A percentile compares a stretch with the other conserved stretches of the same genome.
Conservation (phyloP, 2,888 invertebrate species). For the Dicyrtoma fusca region DNA sequence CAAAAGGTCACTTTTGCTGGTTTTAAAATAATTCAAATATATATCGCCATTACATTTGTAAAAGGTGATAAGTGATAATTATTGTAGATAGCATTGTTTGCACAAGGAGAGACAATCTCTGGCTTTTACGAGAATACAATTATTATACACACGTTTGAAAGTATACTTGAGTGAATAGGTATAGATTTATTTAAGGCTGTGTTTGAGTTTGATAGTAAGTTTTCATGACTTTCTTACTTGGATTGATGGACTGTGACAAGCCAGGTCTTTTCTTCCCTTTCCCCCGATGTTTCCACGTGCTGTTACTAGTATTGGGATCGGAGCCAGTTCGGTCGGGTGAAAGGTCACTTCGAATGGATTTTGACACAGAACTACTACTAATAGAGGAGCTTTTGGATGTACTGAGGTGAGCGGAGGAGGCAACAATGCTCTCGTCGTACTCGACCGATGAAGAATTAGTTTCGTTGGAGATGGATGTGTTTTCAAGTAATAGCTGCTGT, state of each 20-base stretch:
- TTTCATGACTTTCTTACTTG: constrained; percentile 84
- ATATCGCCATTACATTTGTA: no score
- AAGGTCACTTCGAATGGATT: background rate
- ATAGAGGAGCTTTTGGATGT: background rate
- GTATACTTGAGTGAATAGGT: no score
- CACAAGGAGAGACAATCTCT: no score
- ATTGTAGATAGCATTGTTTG: no score
- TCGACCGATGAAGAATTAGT: constrained; percentile 39
- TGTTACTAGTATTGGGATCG: background rate
- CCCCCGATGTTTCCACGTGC: constrained; percentile 59
- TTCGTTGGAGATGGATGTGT: no score
- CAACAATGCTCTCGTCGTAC: constrained; percentile 57
- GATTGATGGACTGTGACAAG: constrained; percentile 73
- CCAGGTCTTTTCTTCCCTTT: constrained; percentile 75
- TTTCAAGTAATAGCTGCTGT: no score
- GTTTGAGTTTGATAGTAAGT: constrained; percentile 68
- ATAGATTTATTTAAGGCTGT: no score
- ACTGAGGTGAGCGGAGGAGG: constrained; percentile 8
- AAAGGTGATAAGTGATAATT: no score
- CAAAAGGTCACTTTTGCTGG: no score
- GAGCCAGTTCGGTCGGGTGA: constrained; percentile 11
- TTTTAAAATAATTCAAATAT: no score
- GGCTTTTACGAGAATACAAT: no score
- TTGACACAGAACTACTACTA: background rate
- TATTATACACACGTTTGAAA: no score